Evolutionary conservation across 2,113 vertebrate genomes (phyloP).

Genomic region (Spea bombifrons): DNA sequence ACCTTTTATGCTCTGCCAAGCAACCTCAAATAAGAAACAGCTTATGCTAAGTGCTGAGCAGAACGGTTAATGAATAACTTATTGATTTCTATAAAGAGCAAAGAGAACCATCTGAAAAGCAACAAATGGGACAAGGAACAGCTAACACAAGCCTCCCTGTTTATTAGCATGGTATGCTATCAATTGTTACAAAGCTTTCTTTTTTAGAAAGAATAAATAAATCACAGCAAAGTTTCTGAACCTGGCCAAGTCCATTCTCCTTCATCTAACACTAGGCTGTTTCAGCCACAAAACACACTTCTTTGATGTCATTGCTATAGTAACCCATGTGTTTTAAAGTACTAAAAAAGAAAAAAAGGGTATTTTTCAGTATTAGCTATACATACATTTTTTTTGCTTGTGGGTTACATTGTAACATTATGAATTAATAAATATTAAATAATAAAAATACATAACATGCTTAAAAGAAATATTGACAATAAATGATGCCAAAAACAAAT

Average conservation of each 20-base stretch:
- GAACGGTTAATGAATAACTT: constrained; percentile 32
- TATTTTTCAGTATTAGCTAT: too few relatives aligned
- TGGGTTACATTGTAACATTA: too few relatives aligned
- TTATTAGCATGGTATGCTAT: constrained; percentile 15
- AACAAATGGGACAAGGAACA: not conserved
- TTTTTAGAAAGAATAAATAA: not conserved
- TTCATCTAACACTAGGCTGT: not conserved
- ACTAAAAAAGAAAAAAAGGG: too few relatives aligned
- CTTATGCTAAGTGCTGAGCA: constrained; percentile 11
- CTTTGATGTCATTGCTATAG: not conserved
- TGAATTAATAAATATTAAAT: too few relatives aligned
- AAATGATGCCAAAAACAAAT: too few relatives aligned
- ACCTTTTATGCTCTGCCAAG: constrained; percentile 21
- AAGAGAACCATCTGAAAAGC: not conserved
- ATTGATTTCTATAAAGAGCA: constrained; percentile 32
- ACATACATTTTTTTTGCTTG: too few relatives aligned
- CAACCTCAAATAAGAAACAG: constrained; percentile 17
- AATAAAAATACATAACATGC: too few relatives aligned
- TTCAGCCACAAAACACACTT: not conserved
- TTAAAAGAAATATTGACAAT: too few relatives aligned
- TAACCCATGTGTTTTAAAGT: not conserved
- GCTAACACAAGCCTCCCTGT: constrained; percentile 5
- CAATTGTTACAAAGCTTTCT: constrained; percentile 5
- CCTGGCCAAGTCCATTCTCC: not conserved
- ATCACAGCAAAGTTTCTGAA: not conserved